Percentiles rank a stretch among this genome's conserved stretches.
Conservation (phyloP, 2,113 vertebrate genomes). For the Terrapene triunguis region DNA sequence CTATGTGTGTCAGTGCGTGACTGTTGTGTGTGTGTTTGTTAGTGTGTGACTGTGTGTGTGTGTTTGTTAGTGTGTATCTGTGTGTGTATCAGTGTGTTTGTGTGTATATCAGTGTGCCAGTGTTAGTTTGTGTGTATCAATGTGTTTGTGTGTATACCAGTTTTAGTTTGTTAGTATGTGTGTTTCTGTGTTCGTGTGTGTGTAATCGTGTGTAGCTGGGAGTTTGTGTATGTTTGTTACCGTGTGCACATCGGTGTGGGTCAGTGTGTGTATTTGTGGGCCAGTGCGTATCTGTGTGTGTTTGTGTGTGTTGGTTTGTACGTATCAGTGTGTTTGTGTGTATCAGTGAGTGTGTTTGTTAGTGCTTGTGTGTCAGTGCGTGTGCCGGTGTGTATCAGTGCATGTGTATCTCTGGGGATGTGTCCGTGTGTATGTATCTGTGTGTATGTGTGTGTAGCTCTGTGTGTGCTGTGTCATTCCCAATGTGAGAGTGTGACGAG, state of each 20-base stretch:
- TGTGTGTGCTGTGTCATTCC: background rate
- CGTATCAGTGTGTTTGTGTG: background rate
- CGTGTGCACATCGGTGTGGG: background rate
- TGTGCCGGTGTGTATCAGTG: background rate
- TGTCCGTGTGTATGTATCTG: background rate
- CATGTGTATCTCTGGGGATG: background rate
- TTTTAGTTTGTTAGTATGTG: background rate
- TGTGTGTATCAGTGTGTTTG: background rate
- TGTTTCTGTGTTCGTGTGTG: background rate
- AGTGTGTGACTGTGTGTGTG: background rate
- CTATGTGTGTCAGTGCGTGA: background rate
- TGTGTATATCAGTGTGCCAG: background rate
- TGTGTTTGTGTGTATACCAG: background rate
- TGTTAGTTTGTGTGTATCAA: background rate
- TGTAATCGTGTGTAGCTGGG: background rate
- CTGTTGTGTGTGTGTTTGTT: background rate
- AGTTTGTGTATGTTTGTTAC: background rate
- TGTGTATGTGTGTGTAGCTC: background rate
- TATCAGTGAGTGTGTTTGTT: background rate
- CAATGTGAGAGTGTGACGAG: background rate
- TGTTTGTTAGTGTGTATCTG: background rate
- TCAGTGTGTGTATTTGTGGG: background rate
- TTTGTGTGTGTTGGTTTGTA: conserved; percentile 22
- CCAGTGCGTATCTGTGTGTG: background rate
- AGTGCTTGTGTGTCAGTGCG: background rate